Percentiles rank a stretch among this genome's conserved stretches.
These are phyloP conservation scores for Speoplatyrhinus poulsoni DNA, from an alignment of 2,113 vertebrate species.

Conservation along the genomic window DNA sequence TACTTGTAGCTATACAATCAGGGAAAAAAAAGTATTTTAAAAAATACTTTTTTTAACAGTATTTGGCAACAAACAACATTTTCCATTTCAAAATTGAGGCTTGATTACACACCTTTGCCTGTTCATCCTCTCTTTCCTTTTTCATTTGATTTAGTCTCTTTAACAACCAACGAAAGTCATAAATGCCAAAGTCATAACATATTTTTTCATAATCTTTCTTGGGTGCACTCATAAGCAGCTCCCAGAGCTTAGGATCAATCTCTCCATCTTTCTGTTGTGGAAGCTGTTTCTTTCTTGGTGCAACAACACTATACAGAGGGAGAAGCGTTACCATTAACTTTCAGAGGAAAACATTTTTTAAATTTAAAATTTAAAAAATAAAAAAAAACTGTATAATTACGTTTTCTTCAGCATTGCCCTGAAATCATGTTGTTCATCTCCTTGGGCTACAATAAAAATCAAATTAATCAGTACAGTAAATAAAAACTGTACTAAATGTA, in stretches of 20 bases:
- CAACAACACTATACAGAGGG: slow-evolving; percentile 49
- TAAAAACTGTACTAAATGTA: too few species aligned
- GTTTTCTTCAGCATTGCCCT: slow-evolving; percentile 76
- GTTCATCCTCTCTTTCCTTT: slow-evolving; percentile 75
- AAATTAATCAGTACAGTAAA: not conserved
- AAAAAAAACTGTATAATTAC: slow-evolving; percentile 32
- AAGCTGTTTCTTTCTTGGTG: slow-evolving; percentile 44
- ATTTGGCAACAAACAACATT: not conserved
- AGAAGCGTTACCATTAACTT: not conserved
- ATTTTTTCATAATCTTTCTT: slow-evolving; percentile 88
- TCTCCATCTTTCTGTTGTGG: slow-evolving; percentile 68
- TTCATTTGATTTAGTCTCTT: slow-evolving; percentile 83
- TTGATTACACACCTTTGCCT: slow-evolving; percentile 75
- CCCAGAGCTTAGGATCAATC: slow-evolving; percentile 82
- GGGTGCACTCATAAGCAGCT: slow-evolving; percentile 81
- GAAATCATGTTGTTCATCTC: slow-evolving; percentile 59
- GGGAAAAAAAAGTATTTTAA: too few species aligned
- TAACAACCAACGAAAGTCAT: slow-evolving; percentile 88
- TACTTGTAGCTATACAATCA: too few species aligned
- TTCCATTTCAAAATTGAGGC: not conserved
- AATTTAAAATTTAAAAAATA: too few species aligned
- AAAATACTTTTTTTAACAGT: too few species aligned
- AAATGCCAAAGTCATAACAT: slow-evolving; percentile 84
- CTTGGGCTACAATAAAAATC: slow-evolving; percentile 30
- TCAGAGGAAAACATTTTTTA: not conserved